phyloP scores from a whole-genome alignment of 2,113 vertebrate species.

The Solea solea region DNA sequence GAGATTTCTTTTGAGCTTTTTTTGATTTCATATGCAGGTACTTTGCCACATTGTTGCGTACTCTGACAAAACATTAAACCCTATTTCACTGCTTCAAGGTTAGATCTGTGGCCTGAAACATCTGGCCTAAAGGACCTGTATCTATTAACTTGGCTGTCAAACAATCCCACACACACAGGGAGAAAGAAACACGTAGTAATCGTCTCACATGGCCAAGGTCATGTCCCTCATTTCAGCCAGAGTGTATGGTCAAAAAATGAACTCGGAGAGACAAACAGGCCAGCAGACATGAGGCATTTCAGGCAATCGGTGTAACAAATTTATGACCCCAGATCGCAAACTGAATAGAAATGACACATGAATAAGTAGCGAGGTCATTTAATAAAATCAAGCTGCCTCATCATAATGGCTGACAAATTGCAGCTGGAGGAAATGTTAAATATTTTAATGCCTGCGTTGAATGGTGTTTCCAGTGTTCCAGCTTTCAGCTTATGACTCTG shows the following conservation, averaged over 20 bases:
- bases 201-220: constrained; percentile 65
- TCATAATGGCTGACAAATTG: constrained; percentile 22
- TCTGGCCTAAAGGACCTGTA: constrained; percentile 39
- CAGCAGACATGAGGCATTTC: constrained; percentile 33
- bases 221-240: constrained; percentile 52
- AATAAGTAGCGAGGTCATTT: constrained; percentile 26
- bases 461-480: background rate
- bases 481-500: constrained; percentile 7
- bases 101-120: constrained; percentile 37
- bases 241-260: constrained; percentile 52
- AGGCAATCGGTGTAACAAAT: constrained; percentile 30
- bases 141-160: constrained; percentile 45
- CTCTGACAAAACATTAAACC: constrained; percentile 17
- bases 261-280: constrained; percentile 28
- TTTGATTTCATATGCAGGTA: constrained; percentile 31
- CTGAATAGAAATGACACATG: constrained; percentile 62
- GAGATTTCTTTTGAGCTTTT: constrained; percentile 9
- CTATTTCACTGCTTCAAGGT: constrained; percentile 41
- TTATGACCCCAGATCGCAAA: constrained; percentile 10
- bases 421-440: background rate
- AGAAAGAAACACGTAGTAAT: constrained; percentile 44
- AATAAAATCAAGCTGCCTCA: constrained; percentile 30
- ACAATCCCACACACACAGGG: constrained; percentile 9
- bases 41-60: constrained; percentile 9
- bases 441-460: background rate